A percentile compares a stretch with the other conserved stretches of the same genome.
Evolutionary conservation across 2,113 vertebrate species (phyloP).

Genomic region (Otus sunia): DNA sequence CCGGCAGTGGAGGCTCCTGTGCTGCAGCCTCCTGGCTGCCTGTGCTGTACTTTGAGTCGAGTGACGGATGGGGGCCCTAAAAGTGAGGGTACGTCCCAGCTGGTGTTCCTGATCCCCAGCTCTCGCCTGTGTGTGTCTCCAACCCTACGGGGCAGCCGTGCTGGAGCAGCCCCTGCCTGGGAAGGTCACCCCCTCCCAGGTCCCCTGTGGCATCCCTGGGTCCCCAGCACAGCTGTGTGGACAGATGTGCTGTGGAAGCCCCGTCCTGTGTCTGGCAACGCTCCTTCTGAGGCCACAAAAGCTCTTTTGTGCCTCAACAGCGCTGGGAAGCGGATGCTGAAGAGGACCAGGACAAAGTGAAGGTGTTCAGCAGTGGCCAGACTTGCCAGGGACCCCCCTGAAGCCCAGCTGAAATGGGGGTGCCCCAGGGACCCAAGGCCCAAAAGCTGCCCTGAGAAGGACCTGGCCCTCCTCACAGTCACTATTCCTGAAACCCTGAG

Average conservation of each 20-base stretch:
- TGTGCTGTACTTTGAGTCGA: background rate
- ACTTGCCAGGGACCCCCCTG: accelerated
- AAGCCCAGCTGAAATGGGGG: background rate
- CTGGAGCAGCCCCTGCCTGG: background rate
- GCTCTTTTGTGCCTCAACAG: background rate
- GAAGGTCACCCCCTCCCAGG: background rate
- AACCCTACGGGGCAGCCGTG: accelerated
- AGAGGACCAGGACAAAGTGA: background rate
- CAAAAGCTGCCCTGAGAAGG: background rate
- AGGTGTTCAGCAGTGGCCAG: background rate
- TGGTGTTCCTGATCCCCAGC: background rate
- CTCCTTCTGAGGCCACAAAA: background rate
- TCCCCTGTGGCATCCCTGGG: background rate
- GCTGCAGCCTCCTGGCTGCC: background rate
- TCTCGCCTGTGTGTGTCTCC: accelerated
- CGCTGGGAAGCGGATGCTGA: background rate
- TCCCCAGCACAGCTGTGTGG: background rate
- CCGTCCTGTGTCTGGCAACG: background rate
- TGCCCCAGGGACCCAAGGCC: background rate
- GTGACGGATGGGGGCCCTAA: accelerated
- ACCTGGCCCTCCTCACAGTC: background rate
- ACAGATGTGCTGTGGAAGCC: background rate
- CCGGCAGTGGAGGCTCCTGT: background rate
- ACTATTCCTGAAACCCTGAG: accelerated
- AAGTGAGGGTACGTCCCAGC: background rate